Evolutionary conservation across 2,888 invertebrate genomes (phyloP), one percentile per base, ranked within the genome.

Genomic region (Harpagoxenus sublaevis): DNA sequence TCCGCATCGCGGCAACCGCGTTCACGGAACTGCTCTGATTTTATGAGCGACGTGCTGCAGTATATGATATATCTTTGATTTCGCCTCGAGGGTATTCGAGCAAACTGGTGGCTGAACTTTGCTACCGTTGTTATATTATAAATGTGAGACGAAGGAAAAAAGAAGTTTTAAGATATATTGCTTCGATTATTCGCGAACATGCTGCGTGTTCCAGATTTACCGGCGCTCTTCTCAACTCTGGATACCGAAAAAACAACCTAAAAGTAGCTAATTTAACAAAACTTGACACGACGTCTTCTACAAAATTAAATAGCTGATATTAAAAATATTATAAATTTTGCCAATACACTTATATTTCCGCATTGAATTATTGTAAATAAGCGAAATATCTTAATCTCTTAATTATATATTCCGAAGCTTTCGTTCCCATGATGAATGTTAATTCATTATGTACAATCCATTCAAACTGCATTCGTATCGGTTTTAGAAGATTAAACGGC

Each of bases 1-100:
- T 55, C 48, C 48, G 31, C 55, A 42, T 35, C 39, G 35, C 57
- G 53, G 77, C 79, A 79, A 39, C 60, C 71, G 35, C 48, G 28
- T 60, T 81, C 39, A 39, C 71, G 35, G n/a, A n/a, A 60, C 48
- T 39, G 60, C 28, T 45, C 60, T 60, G 71, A 81, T 71, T 81
- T 71, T 71, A 71, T 81, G 71, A 71, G 60, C 79, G 71, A 81
- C 48, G 48, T 68, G 39, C 87, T 63, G 73, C 70, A 83, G 70
- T 82, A 66, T 48, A 66, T 70, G 66, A 68, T 71, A 70, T 79
- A 86, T 83, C 75, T 84, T 66, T 83, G 84, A 84, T 86, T 88
- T 84, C 71, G 53, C 57, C 73, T 31, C 65, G 62, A 63, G 84
- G 75, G 39, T 39, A 28, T 66, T 65, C 60, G 51, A 53, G 87